Percentiles rank a stretch among this genome's conserved stretches.
Conservation (phyloP, 2,888 invertebrate genomes). For the Cloeon dipterum region DNA sequence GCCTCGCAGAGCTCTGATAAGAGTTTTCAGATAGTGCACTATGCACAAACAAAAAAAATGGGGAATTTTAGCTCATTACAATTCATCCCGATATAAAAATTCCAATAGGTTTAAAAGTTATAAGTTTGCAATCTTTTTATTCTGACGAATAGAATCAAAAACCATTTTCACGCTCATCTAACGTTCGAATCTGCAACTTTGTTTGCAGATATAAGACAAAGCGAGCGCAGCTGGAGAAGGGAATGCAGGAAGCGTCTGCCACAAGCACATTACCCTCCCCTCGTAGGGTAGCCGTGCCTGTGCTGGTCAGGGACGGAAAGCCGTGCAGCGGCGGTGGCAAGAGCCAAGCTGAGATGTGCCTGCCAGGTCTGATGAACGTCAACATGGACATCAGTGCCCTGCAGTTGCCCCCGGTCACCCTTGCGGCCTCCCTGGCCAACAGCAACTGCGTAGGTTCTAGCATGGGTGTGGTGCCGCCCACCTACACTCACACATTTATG, state of each 20-base stretch:
- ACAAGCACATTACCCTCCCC: slow-evolving; percentile 50
- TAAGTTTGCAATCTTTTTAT: too few species aligned
- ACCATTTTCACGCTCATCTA: too few species aligned
- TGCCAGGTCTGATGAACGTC: slow-evolving; percentile 20
- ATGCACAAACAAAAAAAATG: too few species aligned
- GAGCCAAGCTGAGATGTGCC: slow-evolving; percentile 8
- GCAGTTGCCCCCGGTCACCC: slow-evolving; percentile 10
- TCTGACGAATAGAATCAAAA: too few species aligned
- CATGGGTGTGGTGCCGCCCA: slow-evolving; percentile 11
- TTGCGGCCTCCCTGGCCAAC: slow-evolving; percentile 15
- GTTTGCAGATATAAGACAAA: slow-evolving; percentile 97
- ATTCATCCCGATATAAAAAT: too few species aligned
- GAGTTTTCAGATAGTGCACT: too few species aligned
- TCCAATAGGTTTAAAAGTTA: too few species aligned
- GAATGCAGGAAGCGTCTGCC: slow-evolving; percentile 31
- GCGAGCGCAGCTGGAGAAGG: slow-evolving; percentile 87
- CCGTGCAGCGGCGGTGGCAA: slow-evolving; percentile 43
- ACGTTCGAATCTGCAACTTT: too few species aligned
- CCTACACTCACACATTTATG: slow-evolving; percentile 19
- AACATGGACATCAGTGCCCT: slow-evolving; percentile 6
- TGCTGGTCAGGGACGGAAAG: slow-evolving; percentile 82
- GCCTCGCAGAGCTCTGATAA: too few species aligned
- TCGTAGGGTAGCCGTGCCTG: slow-evolving; percentile 79
- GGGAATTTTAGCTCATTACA: too few species aligned
- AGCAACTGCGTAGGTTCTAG: slow-evolving; percentile 9